Conservation (phyloP, 2,888 invertebrate species). For the Bedellia somnulentella region DNA sequence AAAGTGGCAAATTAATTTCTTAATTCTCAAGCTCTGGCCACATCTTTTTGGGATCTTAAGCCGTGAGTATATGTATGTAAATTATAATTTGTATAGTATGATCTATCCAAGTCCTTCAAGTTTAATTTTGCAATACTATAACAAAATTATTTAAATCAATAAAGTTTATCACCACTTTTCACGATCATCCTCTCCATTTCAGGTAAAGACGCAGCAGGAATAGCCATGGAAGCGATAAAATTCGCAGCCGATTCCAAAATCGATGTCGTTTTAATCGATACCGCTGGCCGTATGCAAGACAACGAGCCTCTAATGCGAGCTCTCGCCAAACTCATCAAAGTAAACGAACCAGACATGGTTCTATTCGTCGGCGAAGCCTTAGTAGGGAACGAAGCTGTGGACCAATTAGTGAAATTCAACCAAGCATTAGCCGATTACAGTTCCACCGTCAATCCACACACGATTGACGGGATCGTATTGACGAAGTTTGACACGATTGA, state of each 20-base stretch:
- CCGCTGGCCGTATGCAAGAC: conserved; percentile 99
- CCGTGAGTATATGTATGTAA: too few relatives aligned
- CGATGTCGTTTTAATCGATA: conserved; percentile 96
- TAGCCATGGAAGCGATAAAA: conserved; percentile 95
- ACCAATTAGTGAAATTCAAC: conserved; percentile 98
- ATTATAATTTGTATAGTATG: too few relatives aligned
- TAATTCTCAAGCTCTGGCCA: too few relatives aligned
- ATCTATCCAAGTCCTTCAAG: too few relatives aligned
- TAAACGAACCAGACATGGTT: conserved; percentile 94
- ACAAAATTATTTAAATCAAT: too few relatives aligned
- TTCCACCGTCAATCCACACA: conserved; percentile 75
- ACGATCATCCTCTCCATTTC: too few relatives aligned
- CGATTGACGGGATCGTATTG: conserved; percentile 97
- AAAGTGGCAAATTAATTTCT: too few relatives aligned
- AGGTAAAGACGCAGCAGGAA: conserved; percentile 98
- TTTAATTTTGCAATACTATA: too few relatives aligned
- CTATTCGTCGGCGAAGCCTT: conserved; percentile 99
- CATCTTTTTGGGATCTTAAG: too few relatives aligned
- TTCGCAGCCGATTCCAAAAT: conserved; percentile 79
- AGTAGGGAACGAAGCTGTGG: conserved; percentile 99
- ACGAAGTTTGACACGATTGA: conserved; percentile 99
- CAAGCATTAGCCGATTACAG: conserved; percentile 94
- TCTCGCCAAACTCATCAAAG: conserved; percentile 91
- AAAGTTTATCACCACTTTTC: too few relatives aligned
- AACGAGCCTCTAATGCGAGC: conserved; percentile 99